Percentiles rank a stretch among this genome's conserved stretches.
phyloP scores from a whole-genome alignment of 2,888 invertebrate genomes.

The Pristionchus mayeri region DNA sequence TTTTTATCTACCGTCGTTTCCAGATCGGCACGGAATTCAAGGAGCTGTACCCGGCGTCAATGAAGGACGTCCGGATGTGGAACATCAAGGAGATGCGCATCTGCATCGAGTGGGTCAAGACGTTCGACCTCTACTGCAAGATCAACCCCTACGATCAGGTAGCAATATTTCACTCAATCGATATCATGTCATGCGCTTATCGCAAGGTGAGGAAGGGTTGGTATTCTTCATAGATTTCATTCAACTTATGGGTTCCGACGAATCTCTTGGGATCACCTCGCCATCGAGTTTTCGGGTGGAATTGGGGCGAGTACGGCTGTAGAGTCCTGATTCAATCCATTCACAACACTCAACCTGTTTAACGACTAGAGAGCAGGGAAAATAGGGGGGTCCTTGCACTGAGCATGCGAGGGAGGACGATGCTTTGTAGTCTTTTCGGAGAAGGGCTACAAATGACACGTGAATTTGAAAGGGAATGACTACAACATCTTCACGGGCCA shows the following conservation, averaged over 20 bases:
- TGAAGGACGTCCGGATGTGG: conserved; percentile 76
- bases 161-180: too few relatives aligned
- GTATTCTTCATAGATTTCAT: too few relatives aligned
- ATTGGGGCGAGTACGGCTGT: too few relatives aligned
- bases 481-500: neutral
- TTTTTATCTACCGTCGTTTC: neutral
- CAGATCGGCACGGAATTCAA: conserved; percentile 71
- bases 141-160: conserved; percentile 71
- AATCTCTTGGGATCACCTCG: too few relatives aligned
- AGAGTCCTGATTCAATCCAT: too few relatives aligned
- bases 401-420: too few relatives aligned
- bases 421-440: neutral
- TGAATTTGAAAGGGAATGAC: conserved; percentile 7
- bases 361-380: too few relatives aligned
- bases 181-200: neutral
- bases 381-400: too few relatives aligned
- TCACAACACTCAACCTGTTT: too few relatives aligned
- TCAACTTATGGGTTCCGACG: too few relatives aligned
- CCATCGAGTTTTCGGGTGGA: too few relatives aligned
- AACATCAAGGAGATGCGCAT: conserved; percentile 75
- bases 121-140: conserved; percentile 71
- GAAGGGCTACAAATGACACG: neutral
- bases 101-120: conserved; percentile 75
- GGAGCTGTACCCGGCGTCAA: conserved; percentile 75
- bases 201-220: neutral